phyloP scores from a whole-genome alignment of 2,113 vertebrate species.

The Accipiter virgatus region DNA sequence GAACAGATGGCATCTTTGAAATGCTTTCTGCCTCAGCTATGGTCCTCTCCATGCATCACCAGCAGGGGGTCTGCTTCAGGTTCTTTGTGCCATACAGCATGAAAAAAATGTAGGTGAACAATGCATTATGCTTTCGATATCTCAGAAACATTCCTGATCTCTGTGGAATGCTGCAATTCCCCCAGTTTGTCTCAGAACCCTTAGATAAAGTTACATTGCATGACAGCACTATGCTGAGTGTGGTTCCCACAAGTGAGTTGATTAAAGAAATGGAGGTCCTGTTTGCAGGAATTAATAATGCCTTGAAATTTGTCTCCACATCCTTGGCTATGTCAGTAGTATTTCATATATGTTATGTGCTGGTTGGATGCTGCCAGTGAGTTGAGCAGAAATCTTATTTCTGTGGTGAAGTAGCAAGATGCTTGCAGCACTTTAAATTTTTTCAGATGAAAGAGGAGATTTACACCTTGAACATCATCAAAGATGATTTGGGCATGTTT shows the following conservation, averaged over 20 bases:
- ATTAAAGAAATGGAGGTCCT: not conserved
- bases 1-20: not conserved
- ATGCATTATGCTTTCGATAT: not conserved
- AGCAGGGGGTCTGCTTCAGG: not conserved
- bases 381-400: not conserved
- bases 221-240: not conserved
- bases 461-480: not conserved
- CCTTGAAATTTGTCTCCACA: not conserved
- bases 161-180: not conserved
- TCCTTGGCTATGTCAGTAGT: not conserved
- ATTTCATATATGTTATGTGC: not conserved
- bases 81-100: not conserved
- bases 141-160: not conserved
- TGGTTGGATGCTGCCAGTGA: not conserved
- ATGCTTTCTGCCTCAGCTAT: not conserved
- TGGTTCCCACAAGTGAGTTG: not conserved
- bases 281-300: not conserved
- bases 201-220: not conserved
- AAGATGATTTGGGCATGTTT: not conserved
- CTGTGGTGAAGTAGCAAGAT: not conserved
- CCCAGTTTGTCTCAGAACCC: not conserved
- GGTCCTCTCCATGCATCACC: not conserved
- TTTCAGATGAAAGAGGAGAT: not conserved
- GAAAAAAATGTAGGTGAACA: not conserved
- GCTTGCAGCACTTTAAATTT: not conserved